Evolutionary conservation across 2,888 invertebrate genomes (phyloP), one percentile per base, ranked within the genome.

Genomic region (Ormyrus thymus): DNA sequence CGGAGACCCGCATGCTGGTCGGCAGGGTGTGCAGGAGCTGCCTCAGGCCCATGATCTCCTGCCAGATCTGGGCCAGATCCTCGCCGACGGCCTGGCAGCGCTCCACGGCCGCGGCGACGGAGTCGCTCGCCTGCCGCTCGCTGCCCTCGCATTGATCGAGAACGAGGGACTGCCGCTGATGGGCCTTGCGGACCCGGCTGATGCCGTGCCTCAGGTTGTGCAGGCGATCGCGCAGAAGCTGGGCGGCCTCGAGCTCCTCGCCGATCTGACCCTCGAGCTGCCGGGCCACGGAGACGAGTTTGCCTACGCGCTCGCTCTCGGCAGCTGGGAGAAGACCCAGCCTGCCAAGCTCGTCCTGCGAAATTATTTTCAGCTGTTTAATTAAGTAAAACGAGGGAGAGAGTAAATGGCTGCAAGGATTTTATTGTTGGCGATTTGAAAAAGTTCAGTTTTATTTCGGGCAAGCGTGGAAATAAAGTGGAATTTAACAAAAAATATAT

Each of bases 11-110:
- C 92, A 95, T 91, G 58, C 95, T 92, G 86, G 93, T 95, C 0
- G 96, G 96, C 71, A 96, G 89, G 0, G 95, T 95, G 84, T 96
- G 96, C 48, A 96, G 90, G 74, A 95, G 91, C 87, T 96, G 96
- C 46, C 96, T 91, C 45, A 95, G 89, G 0, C 92, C 92, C 92
- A 96, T 93, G 50, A 96, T 93, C 82, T 96, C 95, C 84, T 95
- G 93, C 96, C 96, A 96, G 78, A 95, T 93, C 0, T 92, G 89
- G 0, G 92, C 92, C 11, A 96, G 89, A 81, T 95, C 95, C 82
- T 95, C 94, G 11, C 93, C 92, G 15, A 95, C 92, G 56, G 92
- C 92, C 85, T 94, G 93, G 84, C 96, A 96, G 81, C 94, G 95
- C 77, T 93, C 91, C 0, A 96, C 92, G 0, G 96, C 95, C 78